These are phyloP conservation scores for Drosophila pseudotakahashii DNA, from an alignment of 2,888 invertebrate species.

Conservation along the genomic window DNA sequence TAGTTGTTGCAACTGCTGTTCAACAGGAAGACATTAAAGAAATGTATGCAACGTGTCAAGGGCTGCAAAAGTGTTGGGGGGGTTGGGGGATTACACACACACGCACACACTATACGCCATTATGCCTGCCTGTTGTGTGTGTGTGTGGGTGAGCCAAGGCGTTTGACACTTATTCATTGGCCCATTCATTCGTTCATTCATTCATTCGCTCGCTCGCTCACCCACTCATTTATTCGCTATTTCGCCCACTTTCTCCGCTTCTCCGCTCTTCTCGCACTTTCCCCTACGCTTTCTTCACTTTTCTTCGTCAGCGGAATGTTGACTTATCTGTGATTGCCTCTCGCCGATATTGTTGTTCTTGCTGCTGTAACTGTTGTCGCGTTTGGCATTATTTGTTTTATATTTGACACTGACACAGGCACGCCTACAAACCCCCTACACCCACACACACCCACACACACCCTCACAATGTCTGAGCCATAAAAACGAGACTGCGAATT, in stretches of 20 bases:
- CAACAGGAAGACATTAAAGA: slow-evolving; percentile 62
- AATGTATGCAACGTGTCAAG: slow-evolving; percentile 55
- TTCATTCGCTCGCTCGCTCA: slow-evolving; percentile 15
- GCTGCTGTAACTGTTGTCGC: slow-evolving; percentile 37
- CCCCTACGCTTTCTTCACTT: slow-evolving; percentile 13
- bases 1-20: slow-evolving; percentile 29
- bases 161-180: slow-evolving; percentile 32
- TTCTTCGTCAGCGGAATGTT: slow-evolving; percentile 63
- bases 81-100: not conserved
- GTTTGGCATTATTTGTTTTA: slow-evolving; percentile 71
- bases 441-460: slow-evolving; percentile 6
- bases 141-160: slow-evolving; percentile 6
- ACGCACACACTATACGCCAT: not conserved
- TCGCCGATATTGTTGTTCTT: slow-evolving; percentile 42
- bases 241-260: not conserved
- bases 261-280: not conserved
- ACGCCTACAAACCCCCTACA: slow-evolving; percentile 26
- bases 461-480: slow-evolving; percentile 37
- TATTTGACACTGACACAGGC: slow-evolving; percentile 65
- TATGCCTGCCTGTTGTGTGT: not conserved
- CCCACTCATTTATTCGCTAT: not conserved
- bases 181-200: slow-evolving; percentile 32
- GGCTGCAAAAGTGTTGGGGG: slow-evolving; percentile 9
- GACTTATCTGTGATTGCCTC: slow-evolving; percentile 69
- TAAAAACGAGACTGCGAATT: slow-evolving; percentile 66